These are phyloP conservation scores for Drosophila paranaensis DNA, from an alignment of 2,888 invertebrate genomes.

Conservation along the genomic window DNA sequence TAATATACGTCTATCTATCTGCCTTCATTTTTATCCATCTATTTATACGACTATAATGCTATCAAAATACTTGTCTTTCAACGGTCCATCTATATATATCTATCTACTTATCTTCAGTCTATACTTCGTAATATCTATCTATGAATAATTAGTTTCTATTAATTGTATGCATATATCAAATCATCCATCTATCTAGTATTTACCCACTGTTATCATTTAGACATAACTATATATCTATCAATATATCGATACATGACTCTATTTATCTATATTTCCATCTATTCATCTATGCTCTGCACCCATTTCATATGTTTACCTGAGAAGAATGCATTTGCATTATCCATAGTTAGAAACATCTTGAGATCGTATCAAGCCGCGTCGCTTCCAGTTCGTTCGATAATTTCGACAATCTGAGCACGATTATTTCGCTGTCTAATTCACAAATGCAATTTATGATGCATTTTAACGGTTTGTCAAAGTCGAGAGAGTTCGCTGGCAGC, in stretches of 20 bases:
- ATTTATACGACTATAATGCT: no score
- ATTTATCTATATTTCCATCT: not conserved
- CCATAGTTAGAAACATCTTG: slow-evolving; percentile 84
- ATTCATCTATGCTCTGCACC: not conserved
- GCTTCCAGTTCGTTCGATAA: slow-evolving; percentile 20
- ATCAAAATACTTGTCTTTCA: no score
- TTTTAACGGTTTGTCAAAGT: slow-evolving; percentile 29
- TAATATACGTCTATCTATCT: not conserved
- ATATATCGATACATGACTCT: not conserved
- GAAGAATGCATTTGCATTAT: slow-evolving; percentile 83
- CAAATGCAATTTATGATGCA: slow-evolving; percentile 58
- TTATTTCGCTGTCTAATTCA: slow-evolving; percentile 43
- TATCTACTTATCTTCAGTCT: no score
- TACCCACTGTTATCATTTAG: no score
- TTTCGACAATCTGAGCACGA: slow-evolving; percentile 44
- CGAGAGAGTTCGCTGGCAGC: slow-evolving; percentile 16
- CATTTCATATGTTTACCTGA: slow-evolving; percentile 76
- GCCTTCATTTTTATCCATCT: no score
- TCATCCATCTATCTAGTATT: not conserved
- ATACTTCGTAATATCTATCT: no score
- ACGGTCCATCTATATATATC: no score
- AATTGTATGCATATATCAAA: not conserved
- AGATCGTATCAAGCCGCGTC: slow-evolving; percentile 16
- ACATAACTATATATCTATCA: not conserved
- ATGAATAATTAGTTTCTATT: no score